These are phyloP conservation scores for Amphiprion ocellaris DNA, from an alignment of 2,113 vertebrate genomes.

Conservation along the genomic window DNA sequence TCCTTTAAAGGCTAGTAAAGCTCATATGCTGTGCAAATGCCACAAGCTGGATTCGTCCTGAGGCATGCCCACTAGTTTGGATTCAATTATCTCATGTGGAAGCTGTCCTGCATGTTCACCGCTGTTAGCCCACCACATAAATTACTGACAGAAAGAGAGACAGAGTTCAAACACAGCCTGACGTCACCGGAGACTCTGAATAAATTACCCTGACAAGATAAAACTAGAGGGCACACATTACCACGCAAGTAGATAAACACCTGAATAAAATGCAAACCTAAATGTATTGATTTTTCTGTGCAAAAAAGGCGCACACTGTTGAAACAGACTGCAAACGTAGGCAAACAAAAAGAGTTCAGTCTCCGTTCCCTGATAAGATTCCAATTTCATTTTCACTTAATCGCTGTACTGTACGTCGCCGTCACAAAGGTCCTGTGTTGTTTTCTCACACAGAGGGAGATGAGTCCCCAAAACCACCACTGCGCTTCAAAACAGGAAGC, in stretches of 20 bases:
- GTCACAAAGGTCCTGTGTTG: neutral
- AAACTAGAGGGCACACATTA: constrained; percentile 32
- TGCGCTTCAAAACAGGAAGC: constrained; percentile 78
- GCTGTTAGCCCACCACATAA: constrained; percentile 28
- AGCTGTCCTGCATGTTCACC: constrained; percentile 14
- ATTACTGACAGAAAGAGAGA: constrained; percentile 19
- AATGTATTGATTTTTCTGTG: constrained; percentile 17
- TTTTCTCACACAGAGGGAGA: constrained; percentile 47
- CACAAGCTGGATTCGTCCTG: neutral
- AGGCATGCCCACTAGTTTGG: constrained; percentile 8
- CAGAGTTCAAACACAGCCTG: constrained; percentile 33
- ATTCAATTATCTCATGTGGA: constrained; percentile 37
- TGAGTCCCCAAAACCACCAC: constrained; percentile 52
- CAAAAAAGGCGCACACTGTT: neutral
- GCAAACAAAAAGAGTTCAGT: neutral
- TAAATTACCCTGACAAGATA: constrained; percentile 38
- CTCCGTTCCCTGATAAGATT: neutral
- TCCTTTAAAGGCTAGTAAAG: constrained; percentile 20
- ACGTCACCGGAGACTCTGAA: constrained; percentile 29
- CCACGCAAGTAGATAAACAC: constrained; percentile 12
- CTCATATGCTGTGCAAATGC: neutral
- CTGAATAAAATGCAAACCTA: constrained; percentile 17
- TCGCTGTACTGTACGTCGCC: neutral
- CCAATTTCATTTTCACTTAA: constrained; percentile 3
- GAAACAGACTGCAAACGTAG: neutral